Conservation (phyloP, 2,888 invertebrate species). For the Phoenoteleia sp. region DNA sequence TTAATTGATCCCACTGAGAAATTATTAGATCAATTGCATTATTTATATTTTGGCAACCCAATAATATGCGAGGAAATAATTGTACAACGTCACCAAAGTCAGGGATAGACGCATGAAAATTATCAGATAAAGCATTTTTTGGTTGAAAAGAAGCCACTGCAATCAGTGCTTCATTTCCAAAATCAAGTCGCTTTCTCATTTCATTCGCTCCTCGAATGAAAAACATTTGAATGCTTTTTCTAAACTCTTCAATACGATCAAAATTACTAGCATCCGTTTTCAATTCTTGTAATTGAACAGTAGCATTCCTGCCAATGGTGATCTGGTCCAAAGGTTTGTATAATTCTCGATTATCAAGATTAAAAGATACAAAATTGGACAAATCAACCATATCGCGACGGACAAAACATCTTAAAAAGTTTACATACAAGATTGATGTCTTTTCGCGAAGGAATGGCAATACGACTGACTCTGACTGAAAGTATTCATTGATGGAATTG, state of each 20-base stretch:
- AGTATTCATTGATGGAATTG: background rate
- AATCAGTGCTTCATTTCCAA: background rate
- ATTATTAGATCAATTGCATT: background rate
- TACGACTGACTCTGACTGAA: background rate
- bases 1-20: background rate
- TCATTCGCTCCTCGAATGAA: background rate
- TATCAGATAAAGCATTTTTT: constrained; percentile 6
- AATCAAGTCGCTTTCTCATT: constrained; percentile 18
- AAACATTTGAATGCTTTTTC: background rate
- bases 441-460: background rate
- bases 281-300: background rate
- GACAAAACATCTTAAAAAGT: background rate
- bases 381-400: background rate
- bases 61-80: constrained; percentile 1
- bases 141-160: constrained; percentile 3
- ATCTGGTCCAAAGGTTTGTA: background rate
- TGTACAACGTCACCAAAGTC: background rate
- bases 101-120: background rate
- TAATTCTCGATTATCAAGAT: background rate
- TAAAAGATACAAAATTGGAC: background rate
- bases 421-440: background rate
- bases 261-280: background rate
- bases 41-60: background rate
- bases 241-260: background rate
- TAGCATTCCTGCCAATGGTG: background rate